phyloP scores from a whole-genome alignment of 2,888 invertebrate genomes.

The Pteria penguin region DNA sequence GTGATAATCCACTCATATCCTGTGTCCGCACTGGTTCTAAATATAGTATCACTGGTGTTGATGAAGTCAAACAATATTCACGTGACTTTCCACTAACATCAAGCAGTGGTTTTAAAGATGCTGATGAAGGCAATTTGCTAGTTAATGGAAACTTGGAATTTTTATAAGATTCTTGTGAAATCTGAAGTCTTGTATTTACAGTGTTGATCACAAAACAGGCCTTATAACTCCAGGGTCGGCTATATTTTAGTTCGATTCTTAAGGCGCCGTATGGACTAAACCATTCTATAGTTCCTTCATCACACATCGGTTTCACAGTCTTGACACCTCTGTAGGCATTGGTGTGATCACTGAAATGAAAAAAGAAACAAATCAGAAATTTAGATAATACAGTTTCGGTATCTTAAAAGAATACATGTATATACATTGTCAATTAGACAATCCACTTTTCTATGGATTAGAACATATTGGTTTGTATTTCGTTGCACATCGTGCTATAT shows the following conservation, averaged over 20 bases:
- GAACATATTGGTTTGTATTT: too few species aligned
- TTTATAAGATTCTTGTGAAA: constrained; percentile 57
- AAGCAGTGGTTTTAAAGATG: constrained; percentile 48
- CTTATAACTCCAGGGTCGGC: constrained; percentile 43
- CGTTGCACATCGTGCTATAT: too few species aligned
- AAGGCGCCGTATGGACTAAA: constrained; percentile 61
- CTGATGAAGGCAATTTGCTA: not conserved
- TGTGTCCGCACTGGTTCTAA: constrained; percentile 60
- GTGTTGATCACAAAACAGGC: constrained; percentile 57
- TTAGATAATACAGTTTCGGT: too few species aligned
- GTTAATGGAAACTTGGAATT: constrained; percentile 12
- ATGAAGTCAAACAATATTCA: constrained; percentile 59
- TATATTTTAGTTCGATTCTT: constrained; percentile 56
- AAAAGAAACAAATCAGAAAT: constrained; percentile 27
- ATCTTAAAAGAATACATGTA: too few species aligned
- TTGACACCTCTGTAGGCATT: constrained; percentile 48
- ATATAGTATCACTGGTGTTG: constrained; percentile 54
- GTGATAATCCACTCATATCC: constrained; percentile 51
- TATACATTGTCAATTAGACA: too few species aligned
- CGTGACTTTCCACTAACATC: constrained; percentile 48
- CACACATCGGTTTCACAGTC: constrained; percentile 53
- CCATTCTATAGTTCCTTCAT: constrained; percentile 64
- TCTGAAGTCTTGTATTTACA: constrained; percentile 52
- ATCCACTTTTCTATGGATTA: not conserved
- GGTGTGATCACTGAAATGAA: constrained; percentile 55